Percentiles rank a stretch among this genome's conserved stretches.
Conservation (phyloP, 2,888 invertebrate genomes). For the Lithophane socia region DNA sequence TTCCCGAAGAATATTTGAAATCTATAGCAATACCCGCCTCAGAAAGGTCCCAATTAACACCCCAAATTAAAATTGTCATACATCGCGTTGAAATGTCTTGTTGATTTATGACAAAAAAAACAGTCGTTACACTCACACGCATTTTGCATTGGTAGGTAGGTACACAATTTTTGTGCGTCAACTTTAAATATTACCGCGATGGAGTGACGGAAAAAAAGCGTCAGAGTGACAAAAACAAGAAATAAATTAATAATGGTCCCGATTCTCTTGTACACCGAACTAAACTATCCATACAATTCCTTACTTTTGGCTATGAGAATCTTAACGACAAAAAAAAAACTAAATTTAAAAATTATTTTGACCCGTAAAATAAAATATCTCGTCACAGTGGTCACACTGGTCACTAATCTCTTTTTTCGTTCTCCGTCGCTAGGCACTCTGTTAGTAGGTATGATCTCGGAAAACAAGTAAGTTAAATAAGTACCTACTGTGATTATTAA, state of each 20-base stretch:
- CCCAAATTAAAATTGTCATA: neutral
- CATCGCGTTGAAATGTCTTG: neutral
- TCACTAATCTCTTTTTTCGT: neutral
- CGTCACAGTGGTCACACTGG: too few species aligned
- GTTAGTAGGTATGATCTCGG: conserved; percentile 1
- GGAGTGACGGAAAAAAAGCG: neutral
- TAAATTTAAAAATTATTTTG: too few species aligned
- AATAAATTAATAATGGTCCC: too few species aligned
- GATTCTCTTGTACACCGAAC: too few species aligned
- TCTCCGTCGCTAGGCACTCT: neutral
- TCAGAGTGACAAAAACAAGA: neutral
- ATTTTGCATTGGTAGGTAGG: neutral
- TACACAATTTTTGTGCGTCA: neutral
- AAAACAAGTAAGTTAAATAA: conserved; percentile 2
- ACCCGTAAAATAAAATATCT: too few species aligned
- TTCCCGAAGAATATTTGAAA: neutral
- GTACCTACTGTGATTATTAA: conserved; percentile 2
- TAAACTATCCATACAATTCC: too few species aligned
- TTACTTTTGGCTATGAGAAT: too few species aligned
- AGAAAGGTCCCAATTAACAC: neutral
- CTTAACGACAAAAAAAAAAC: too few species aligned
- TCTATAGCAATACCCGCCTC: neutral
- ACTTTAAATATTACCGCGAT: neutral
- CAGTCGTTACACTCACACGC: neutral
- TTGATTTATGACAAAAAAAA: neutral